These are phyloP conservation scores for Propsilocerus akamusi DNA, from an alignment of 1,140 invertebrate genomes.

Conservation along the genomic window DNA sequence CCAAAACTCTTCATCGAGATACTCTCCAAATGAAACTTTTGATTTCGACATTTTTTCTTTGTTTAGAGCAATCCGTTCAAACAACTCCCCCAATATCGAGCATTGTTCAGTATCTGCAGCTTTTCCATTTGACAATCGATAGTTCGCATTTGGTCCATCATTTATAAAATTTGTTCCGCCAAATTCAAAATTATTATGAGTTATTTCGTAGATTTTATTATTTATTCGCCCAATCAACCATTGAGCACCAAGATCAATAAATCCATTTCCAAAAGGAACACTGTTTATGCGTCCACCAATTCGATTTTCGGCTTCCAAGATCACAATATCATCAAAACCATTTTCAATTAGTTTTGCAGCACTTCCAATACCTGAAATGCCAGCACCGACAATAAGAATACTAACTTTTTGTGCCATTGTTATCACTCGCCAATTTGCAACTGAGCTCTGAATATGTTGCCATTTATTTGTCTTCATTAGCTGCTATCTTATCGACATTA, in stretches of 20 bases:
- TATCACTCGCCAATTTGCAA: too few relatives aligned
- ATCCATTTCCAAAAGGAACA: slow-evolving; percentile 28
- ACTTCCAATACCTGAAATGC: slow-evolving; percentile 30
- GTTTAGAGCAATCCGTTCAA: background rate
- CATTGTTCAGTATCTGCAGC: background rate
- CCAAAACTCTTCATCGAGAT: too few relatives aligned
- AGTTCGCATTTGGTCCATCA: background rate
- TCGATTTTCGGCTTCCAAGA: slow-evolving; percentile 41
- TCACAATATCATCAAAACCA: slow-evolving; percentile 26
- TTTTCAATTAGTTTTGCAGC: slow-evolving; percentile 27
- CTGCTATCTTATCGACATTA: too few relatives aligned
- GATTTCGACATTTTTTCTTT: background rate
- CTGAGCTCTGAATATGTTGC: too few relatives aligned
- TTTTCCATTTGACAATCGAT: background rate
- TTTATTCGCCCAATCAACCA: slow-evolving; percentile 25
- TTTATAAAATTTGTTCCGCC: background rate
- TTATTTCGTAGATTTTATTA: background rate
- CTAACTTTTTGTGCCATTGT: background rate
- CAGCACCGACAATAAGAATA: slow-evolving; percentile 29
- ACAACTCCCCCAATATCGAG: background rate
- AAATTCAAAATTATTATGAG: background rate
- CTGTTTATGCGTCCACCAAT: slow-evolving; percentile 44
- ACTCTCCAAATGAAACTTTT: too few relatives aligned
- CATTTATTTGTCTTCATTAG: too few relatives aligned
- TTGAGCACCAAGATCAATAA: slow-evolving; percentile 62